Evolutionary conservation across 2,113 vertebrate genomes (phyloP), one percentile per base, ranked within the genome.

Genomic region (Myotis davidii): DNA sequence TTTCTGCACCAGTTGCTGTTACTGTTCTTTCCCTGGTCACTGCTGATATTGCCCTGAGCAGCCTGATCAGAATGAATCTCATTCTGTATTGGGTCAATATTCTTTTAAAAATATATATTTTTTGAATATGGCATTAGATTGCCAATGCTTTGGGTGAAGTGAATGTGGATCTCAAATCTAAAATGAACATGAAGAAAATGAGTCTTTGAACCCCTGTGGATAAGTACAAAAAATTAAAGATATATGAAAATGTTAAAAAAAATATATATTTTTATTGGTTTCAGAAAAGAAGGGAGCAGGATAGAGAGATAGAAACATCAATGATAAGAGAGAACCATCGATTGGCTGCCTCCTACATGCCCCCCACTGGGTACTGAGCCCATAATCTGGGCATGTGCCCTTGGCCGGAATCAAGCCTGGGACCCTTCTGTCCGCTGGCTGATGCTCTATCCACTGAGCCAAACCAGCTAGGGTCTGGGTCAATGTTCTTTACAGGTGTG

Each of bases 51-150:
- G 95, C 98, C 98, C 96, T 98, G 98, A 76, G 98, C 93, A 77
- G 98, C 93, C 97, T 98, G 98, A 96, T 99, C 99, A 73, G 98
- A 98, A 97, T 98, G 98, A 1, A 98, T 98, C 97, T 98, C 96
- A 86, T 99, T 98, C 64, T n/a, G 32, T 67, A 65, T 16, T 65
- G 64, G 64, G 64, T 65, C 27, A 65, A 32, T 98, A 98, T 99
- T 99, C 96, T 99, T 99, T 94, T 61, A 45, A 45, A 45, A 45
- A 45, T 9, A 10, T 11, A 27, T 61, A 27, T 61, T n/a, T n/a
- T n/a, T n/a, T 85, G 61, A 79, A 52, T 64, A 61, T 85, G 29
- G 17, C 32, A 64, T 90, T 3, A 39, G n/a, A 73, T 20, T 25
- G 18, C 32, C 50, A 20, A 39, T 88, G 8, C 25, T 25, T 79